A percentile compares a stretch with the other conserved stretches of the same genome.
These are phyloP conservation scores for Coelogynopora nodosa DNA, from an alignment of 2,888 invertebrate species.

Conservation along the genomic window DNA sequence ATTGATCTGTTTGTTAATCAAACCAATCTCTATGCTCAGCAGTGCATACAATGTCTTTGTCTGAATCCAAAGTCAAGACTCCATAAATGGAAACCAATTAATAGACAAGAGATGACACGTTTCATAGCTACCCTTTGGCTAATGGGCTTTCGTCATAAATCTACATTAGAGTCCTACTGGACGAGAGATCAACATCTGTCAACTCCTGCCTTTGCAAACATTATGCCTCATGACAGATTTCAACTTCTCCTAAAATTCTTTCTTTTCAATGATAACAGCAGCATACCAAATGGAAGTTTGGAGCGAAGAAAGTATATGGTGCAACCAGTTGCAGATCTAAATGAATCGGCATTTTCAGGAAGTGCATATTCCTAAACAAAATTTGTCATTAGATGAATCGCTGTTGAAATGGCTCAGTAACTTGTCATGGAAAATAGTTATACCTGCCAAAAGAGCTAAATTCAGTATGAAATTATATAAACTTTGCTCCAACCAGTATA, in stretches of 20 bases:
- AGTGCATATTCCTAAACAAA: neutral
- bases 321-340: neutral
- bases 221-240: slow-evolving; percentile 8
- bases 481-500: slow-evolving; percentile 15
- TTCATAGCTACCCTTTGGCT: neutral
- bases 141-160: neutral
- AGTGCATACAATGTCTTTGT: neutral
- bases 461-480: slow-evolving; percentile 22
- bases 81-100: neutral
- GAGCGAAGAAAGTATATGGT: neutral
- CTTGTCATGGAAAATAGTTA: neutral
- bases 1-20: neutral
- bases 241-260: neutral
- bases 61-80: neutral
- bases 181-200: neutral
- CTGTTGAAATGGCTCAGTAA: neutral
- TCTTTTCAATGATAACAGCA: neutral
- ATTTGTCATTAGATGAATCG: neutral
- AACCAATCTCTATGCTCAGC: neutral
- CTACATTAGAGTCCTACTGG: slow-evolving; percentile 1
- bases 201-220: neutral
- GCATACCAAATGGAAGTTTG: neutral
- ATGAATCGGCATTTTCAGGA: neutral
- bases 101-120: neutral
- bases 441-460: neutral